Evolutionary conservation across 2,113 vertebrate species (phyloP), one percentile per base, ranked within the genome.

Genomic region (Platanista minor): DNA sequence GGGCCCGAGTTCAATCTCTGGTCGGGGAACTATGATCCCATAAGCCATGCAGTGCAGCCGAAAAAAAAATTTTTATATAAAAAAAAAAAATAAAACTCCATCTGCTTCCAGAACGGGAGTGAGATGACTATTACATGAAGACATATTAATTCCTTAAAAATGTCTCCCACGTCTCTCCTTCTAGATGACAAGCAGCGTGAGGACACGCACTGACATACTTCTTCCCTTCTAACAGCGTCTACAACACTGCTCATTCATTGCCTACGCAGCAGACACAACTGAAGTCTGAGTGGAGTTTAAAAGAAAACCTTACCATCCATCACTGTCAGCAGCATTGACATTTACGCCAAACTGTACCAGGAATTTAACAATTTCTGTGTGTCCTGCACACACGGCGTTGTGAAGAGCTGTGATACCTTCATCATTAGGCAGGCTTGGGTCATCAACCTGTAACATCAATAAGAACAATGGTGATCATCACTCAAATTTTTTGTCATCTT

Each of bases 331-430:
- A 9, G 99, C 99, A 1, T 99, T 99, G 31, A 99, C 99, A 0
- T 99, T 99, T 94, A 99, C 99, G 0, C 99, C 99, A 54, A 99
- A 99, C 97, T 99, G 99, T 49, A 99, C 99, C 92, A 99, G 98
- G 98, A 99, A 99, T 97, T 99, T 99, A 1, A 99, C 99, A 0
- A 99, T 99, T 74, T 99, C 99, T 0, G 99, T 99, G 95, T 99
- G 99, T 15, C 99, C 99, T 0, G 99, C 99, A 21, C 99, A 99
- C 93, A 99, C 99, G 0, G 99, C 99, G 0, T 99, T 99, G 97
- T 99, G 99, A 31, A 99, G 99, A 0, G 99, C 99, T 0, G 99
- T 99, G 97, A 99, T 99, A 39, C 99, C 99, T 95, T 99, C 99
- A 43, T 99, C 99, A 0, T 99, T 99, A 4, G 99, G 99, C 97